These are phyloP conservation scores for Megaceryle torquata DNA, from an alignment of 2,113 vertebrate genomes.

Conservation along the genomic window DNA sequence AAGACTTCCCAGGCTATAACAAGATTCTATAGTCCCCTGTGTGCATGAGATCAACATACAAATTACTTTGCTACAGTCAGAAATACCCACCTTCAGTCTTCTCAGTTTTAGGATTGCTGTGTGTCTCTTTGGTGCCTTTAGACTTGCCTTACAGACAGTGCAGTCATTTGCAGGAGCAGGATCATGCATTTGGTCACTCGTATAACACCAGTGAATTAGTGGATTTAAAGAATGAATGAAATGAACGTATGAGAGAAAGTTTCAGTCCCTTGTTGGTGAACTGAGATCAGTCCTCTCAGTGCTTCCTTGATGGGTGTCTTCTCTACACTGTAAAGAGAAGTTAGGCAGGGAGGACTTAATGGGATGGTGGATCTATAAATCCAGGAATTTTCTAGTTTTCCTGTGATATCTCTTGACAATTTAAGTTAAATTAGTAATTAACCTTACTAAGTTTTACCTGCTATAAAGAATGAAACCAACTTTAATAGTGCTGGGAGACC, in stretches of 20 bases:
- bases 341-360: not conserved
- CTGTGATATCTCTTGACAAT: not conserved
- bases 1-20: not conserved
- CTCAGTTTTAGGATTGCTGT: not conserved
- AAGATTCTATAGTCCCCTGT: not conserved
- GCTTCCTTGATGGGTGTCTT: not conserved
- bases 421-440: not conserved
- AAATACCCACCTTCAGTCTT: not conserved
- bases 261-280: not conserved
- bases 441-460: not conserved
- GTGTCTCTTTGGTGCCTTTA: not conserved
- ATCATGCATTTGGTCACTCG: not conserved
- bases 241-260: not conserved
- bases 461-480: not conserved
- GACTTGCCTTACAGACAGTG: not conserved
- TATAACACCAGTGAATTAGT: not conserved
- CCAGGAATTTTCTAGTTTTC: not conserved
- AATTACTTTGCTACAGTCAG: not conserved
- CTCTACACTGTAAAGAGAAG: not conserved
- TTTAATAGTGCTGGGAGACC: not conserved
- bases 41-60: fast-evolving
- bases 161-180: not conserved
- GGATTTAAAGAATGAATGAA: not conserved
- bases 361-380: not conserved
- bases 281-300: not conserved